A percentile compares a stretch with the other conserved stretches of the same genome.
Conservation (phyloP, 2,113 vertebrate genomes). For the Podarcis muralis region DNA sequence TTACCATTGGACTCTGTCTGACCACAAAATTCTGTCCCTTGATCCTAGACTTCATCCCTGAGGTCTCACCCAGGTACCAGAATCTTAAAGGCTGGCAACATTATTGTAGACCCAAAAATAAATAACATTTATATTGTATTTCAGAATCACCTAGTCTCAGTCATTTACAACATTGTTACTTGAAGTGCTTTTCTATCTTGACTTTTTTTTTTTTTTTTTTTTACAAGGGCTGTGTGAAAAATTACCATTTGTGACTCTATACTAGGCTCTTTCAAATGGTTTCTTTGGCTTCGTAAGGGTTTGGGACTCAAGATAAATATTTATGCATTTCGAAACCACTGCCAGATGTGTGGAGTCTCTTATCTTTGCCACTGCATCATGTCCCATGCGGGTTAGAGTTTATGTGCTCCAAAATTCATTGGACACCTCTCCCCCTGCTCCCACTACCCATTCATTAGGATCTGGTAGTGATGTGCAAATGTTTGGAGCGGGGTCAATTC, state of each 20-base stretch:
- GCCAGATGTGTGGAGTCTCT: constrained; percentile 9
- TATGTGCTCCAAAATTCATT: neutral
- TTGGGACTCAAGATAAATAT: constrained; percentile 10
- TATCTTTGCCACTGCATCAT: constrained; percentile 21
- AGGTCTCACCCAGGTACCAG: neutral
- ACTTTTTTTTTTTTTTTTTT: neutral
- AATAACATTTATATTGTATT: neutral
- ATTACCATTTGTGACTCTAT: neutral
- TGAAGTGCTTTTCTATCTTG: neutral
- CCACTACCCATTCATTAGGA: neutral
- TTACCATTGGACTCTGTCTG: neutral
- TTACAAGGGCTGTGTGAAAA: neutral
- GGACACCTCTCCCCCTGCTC: neutral
- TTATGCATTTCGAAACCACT: constrained; percentile 14
- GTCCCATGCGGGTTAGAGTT: neutral
- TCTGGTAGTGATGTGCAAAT: rapidly evolving
- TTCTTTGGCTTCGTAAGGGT: neutral
- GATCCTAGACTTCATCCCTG: neutral
- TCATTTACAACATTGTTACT: neutral
- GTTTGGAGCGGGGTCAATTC: rapidly evolving
- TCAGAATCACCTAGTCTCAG: neutral
- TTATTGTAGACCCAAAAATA: neutral
- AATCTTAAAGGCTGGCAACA: neutral
- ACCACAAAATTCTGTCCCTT: no score
- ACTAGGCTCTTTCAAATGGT: neutral